A percentile compares a stretch with the other conserved stretches of the same genome.
Conservation (phyloP, 2,113 vertebrate species). For the Onychostruthus taczanowskii region DNA sequence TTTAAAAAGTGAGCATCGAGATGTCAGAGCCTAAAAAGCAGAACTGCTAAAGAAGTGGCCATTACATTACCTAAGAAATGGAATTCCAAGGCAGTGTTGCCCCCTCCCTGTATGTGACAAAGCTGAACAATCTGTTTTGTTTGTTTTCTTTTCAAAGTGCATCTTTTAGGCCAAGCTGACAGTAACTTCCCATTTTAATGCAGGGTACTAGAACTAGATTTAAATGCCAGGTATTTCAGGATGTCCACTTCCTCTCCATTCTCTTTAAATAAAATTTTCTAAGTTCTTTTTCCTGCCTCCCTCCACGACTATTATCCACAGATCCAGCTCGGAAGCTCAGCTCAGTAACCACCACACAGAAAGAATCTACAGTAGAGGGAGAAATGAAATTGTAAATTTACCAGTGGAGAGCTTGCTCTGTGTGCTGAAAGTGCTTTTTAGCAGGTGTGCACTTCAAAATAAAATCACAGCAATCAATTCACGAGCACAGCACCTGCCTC, state of each 20-base stretch:
- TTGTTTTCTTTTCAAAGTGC: neutral
- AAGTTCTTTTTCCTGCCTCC: neutral
- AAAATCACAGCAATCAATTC: neutral
- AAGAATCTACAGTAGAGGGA: neutral
- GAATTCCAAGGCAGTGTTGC: accelerated
- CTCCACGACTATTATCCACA: accelerated
- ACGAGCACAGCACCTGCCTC: neutral
- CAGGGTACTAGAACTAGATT: neutral
- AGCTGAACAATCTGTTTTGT: neutral
- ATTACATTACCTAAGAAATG: neutral
- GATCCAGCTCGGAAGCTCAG: neutral
- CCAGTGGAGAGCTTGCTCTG: neutral
- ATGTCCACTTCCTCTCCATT: neutral
- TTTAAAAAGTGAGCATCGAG: neutral
- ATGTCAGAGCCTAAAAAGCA: neutral
- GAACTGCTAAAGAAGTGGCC: neutral
- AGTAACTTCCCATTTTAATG: neutral
- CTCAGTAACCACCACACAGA: neutral
- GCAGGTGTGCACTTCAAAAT: neutral
- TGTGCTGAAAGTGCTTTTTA: neutral
- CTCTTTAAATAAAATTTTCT: neutral
- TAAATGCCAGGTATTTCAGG: neutral
- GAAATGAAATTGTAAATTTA: neutral
- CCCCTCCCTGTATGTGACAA: accelerated
- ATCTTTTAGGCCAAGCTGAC: neutral